Base-by-base conservation (phyloP, 2,113 vertebrate species). In the Lota lota region DNA sequence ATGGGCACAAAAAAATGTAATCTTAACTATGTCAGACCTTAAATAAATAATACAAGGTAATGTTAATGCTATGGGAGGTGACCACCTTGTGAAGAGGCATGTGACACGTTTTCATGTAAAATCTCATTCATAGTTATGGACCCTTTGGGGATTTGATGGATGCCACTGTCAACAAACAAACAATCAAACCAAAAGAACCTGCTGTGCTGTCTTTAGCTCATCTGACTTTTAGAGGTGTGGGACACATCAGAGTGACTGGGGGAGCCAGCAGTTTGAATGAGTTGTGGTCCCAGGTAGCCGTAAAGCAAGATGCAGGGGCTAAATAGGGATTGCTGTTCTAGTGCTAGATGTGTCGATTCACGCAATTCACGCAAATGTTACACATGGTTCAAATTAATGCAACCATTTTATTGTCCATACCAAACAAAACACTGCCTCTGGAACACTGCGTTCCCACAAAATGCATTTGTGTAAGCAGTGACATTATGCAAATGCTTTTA, bases 111-210 rank as follows among this genome's bases (percentile, higher is more conserved):
- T 68, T 76, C 73, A 75, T 76, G 75, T 79, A 69, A 40, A 61
- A 65, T 67, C 65, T 71, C 63, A 63, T 66, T 56, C 71, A 60
- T 47, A 47, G 63, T 54, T 47, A 18, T 40, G 3, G n/a, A 33
- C 51, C 19, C 0, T 61, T 53, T 53, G 19, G 69, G 53, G 57
- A 53, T 71, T 59, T 89, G 82, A 87, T 80, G 71, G 79, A 89
- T 82, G 78, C 65, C 66, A 61, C 19, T 60, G 76, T 82, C 70
- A 77, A 78, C 62, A 81, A 73, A 79, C 70, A 77, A 72, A 79
- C 36, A 40, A 40, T 2, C 36, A 40, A 40, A 40, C 36, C 2
- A 70, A 81, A 73, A 77, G 68, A 77, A 74, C 77, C 79, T 79
- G 75, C 53, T 59, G 47, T 3, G 3, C 73, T 76, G 70, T 83